Evolutionary conservation across 37 sponge, comb jelly and placozoan species (phyloP), one percentile per base, ranked within the genome.

Genomic region (Bolinopsis microptera): DNA sequence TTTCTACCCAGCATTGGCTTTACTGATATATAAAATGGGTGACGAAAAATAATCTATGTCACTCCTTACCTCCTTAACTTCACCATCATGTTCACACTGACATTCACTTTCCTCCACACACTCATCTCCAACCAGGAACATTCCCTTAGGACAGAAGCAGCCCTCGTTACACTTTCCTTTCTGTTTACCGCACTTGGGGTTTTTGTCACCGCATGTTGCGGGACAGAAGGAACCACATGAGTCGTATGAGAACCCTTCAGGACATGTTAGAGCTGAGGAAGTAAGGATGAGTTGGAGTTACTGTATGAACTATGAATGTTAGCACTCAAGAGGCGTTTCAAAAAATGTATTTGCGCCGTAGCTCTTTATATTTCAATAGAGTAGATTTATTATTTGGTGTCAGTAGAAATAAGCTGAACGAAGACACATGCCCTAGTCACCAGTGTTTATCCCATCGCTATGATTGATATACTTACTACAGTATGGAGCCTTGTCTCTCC

Each of bases 171-270:
- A 80, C 38, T 32, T 36, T 2, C 22, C 82, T 3, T 1, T 37
- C 25, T 28, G 74, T 70, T 22, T 26, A 1, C 30, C 82, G 32
- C 82, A 80, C 23, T 24, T 80, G 82, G 82, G 82, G 37, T 21
- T 80, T 37, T 80, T 80, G 82, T 80, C 82, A 8, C 32, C 82
- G 32, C 82, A 80, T 2, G 82, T 80, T 34, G 82, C 36, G 34
- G 34, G 82, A 80, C 82, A 80, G 82, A 80, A 80, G 2, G 37
- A 23, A 5, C 82, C 82, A 80, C 82, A 80, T 1, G 82, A 28
- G 23, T 34, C 37, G 38, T 80, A 80, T 9, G 22, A 13, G 37
- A 80, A 34, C 21, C 38, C 38, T 35, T 80, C 82, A 3, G 36
- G 36, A 22, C 82, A 80, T 0, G 24, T 31, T 37, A 80, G 22